Evolutionary conservation across 1,140 invertebrate genomes (phyloP), one percentile per base, ranked within the genome.

Genomic region (Philopotamus ludificatus): DNA sequence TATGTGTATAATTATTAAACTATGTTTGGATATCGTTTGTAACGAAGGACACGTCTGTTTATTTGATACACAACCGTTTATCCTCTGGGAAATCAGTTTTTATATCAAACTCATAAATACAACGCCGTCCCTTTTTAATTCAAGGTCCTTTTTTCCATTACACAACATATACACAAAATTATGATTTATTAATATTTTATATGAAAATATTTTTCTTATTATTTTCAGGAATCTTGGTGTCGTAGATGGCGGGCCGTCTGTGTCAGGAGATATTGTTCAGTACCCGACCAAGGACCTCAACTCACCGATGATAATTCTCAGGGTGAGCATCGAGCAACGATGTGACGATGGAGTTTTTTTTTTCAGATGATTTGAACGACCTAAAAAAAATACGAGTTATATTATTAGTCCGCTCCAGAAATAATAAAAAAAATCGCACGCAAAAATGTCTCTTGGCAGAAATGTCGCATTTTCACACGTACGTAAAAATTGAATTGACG

Each of bases 191-290:
- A n/a, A n/a, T n/a, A n/a, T n/a, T n/a, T n/a, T n/a, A n/a, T 8
- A n/a, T 39, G n/a, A 39, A 8, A 39, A 9, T 45, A 16, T 1
- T 55, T 55, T 15, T 39, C n/a, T 41, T 47, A 18, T 64, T 66
- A 39, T 15, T 68, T 66, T n/a, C 73, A 81, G 79, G 79, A 81
- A 73, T 79, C 79, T 65, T 81, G 79, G 79, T 81, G 78, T 73
- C 74, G 78, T 45, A 73, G 78, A 62, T 79, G 77, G 77, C 77
- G 79, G 71, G 75, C 78, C 12, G 68, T 73, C 21, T 74, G 78
- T 8, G 39, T 47, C 1, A 50, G 68, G 20, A 54, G 60, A 58
- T 28, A 63, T 20, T 70, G 68, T 28, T 65, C 60, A 1, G 20
- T 54, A 2, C 21, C 55, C 7, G 68, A 63, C 22, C 53, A 41